Base-by-base conservation (phyloP, 2,797 vertebrate species). In the Sebastes cheni region DNA sequence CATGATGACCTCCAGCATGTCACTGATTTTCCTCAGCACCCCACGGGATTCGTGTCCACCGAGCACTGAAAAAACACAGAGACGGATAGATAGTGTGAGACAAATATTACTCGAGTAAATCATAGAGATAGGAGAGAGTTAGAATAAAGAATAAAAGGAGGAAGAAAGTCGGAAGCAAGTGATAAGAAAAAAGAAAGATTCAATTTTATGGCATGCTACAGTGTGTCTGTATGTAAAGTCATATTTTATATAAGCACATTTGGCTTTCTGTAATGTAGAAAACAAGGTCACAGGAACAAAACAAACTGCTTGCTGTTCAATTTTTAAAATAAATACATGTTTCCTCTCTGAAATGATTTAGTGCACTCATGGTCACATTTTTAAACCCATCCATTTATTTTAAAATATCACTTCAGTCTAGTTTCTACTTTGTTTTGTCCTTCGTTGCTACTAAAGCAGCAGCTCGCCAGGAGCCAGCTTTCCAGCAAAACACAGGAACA, bases 1-100 rank as follows among this genome's bases (percentile, higher is more conserved):
- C 95, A 97, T 95, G 86, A 99, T 97, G 92, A 98, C 93, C 94
- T 99, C 98, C 95, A 99, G 89, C 95, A 98, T 98, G 89, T 99
- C 98, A 5, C 96, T 98, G 97, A 99, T 99, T 90, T 97, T 96
- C 70, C 97, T 95, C 86, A 99, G 96, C 80, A 97, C 94, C 13
- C 97, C 97, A 0, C 98, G 97, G 67, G 97, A 98, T 90, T 99
- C 98, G 12, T 96, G 95, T 0, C 96, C 94, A 0, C 97, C 96
- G 32, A 96, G 89, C 88, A 99, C 98, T 99, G 91, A 60, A 70
- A 68, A 78, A 55, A 75, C 13, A 74, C 12, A 77, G 50, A 9
- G 50, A n/a, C 0, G 29, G 4, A 60, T 22, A 34, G 9, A 66
- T 9, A 39, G 0, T 13, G 6, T 39, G 3, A n/a, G 27, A 64